Conservation (phyloP, 1,140 invertebrate species). For the Drosophila sucinea region DNA sequence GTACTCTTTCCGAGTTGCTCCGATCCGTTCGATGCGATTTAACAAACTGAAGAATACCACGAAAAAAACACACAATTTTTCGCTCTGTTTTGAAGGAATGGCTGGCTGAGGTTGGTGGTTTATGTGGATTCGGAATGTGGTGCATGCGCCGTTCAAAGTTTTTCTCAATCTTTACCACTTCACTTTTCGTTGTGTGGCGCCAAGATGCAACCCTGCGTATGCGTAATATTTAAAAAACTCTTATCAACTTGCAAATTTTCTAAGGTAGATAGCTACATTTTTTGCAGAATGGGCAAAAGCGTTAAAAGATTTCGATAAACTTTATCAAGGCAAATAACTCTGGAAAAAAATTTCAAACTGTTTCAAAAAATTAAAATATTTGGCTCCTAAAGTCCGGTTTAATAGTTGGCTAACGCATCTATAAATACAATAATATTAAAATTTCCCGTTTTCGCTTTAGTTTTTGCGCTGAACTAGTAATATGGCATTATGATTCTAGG, state of each 20-base stretch:
- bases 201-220: constrained; percentile 68
- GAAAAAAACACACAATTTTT: constrained; percentile 44
- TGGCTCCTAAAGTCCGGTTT: too few species aligned
- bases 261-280: background rate
- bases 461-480: too few species aligned
- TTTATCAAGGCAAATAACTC: too few species aligned
- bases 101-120: constrained; percentile 33
- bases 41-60: constrained; percentile 68
- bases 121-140: constrained; percentile 20
- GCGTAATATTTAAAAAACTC: constrained; percentile 22
- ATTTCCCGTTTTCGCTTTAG: too few species aligned
- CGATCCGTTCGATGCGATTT: constrained; percentile 71
- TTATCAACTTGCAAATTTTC: background rate
- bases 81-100: constrained; percentile 25
- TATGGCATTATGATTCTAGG: too few species aligned
- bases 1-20: constrained; percentile 45
- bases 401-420: too few species aligned
- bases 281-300: background rate
- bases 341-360: too few species aligned
- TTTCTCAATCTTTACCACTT: constrained; percentile 39
- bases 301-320: too few species aligned
- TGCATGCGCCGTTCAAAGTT: constrained; percentile 44
- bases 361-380: too few species aligned
- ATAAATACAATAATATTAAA: too few species aligned
- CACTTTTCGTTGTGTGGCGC: constrained; percentile 29